Evolutionary conservation across 2,888 invertebrate species (phyloP).

Genomic region (Cataglyphis rosenhaueri): DNA sequence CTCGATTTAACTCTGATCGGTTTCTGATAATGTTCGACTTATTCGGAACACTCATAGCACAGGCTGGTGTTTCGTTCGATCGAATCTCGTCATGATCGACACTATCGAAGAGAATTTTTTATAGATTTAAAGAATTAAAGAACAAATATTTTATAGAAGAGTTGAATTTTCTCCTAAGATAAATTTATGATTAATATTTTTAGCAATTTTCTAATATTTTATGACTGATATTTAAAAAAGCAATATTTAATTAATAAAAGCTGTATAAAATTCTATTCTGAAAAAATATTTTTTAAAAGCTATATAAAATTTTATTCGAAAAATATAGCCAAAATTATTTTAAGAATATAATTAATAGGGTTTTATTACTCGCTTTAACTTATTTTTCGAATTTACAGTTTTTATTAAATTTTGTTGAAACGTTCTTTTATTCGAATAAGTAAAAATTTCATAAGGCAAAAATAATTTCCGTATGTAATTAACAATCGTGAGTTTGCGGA

Average conservation of each 20-base stretch:
- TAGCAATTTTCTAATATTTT: neutral
- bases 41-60: conserved; percentile 17
- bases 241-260: conserved; percentile 9
- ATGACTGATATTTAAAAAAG: neutral
- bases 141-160: neutral
- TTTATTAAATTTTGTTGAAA: conserved; percentile 26
- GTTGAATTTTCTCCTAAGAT: neutral
- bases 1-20: conserved; percentile 45
- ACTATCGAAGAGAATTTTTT: neutral
- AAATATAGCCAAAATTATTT: neutral
- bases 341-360: neutral
- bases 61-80: neutral
- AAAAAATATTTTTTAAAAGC: neutral
- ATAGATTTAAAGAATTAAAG: neutral
- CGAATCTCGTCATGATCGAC: neutral
- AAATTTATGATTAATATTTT: neutral
- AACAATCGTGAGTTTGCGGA: conserved; percentile 3
- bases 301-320: neutral
- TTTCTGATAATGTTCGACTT: conserved; percentile 40
- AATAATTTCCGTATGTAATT: conserved; percentile 30
- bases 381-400: neutral
- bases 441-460: neutral
- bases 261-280: neutral
- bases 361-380: neutral
- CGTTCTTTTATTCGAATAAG: neutral